Percentiles rank a stretch among this genome's conserved stretches.
phyloP scores from a whole-genome alignment of 2,113 vertebrate genomes.

The Ophiodon elongatus region DNA sequence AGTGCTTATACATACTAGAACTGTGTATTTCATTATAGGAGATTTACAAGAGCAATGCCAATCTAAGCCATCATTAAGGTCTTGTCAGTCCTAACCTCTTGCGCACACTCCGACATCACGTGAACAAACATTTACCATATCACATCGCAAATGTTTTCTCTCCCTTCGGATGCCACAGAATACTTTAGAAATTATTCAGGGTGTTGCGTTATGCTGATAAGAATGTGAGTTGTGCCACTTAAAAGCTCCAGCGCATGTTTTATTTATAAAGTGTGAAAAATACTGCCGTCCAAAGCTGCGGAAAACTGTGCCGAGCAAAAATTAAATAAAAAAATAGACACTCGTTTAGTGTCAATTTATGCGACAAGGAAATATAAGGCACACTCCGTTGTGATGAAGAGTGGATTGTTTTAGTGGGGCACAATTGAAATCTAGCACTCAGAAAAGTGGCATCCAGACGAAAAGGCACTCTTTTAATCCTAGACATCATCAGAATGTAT shows the following conservation, averaged over 20 bases:
- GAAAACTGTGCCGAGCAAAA: conserved; percentile 24
- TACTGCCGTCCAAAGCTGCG: conserved; percentile 25
- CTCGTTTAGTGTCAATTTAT: conserved; percentile 37
- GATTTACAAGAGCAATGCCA: background rate
- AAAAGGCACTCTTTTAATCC: conserved; percentile 24
- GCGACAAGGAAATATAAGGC: conserved; percentile 22
- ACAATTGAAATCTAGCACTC: conserved; percentile 19
- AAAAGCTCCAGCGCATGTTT: conserved; percentile 52
- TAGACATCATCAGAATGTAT: conserved; percentile 27
- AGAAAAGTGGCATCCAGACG: background rate
- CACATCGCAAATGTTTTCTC: conserved; percentile 17
- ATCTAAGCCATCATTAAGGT: background rate
- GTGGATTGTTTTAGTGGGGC: background rate
- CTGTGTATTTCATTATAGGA: background rate
- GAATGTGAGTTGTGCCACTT: conserved; percentile 54
- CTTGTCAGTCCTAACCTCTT: background rate
- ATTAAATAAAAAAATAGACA: background rate
- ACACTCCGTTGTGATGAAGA: background rate
- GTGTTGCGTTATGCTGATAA: conserved; percentile 42
- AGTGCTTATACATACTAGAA: background rate
- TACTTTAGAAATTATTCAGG: conserved; percentile 32
- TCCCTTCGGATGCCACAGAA: conserved; percentile 22
- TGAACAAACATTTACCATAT: conserved; percentile 34
- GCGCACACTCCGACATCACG: background rate
- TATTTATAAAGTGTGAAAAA: conserved; percentile 49